These are phyloP conservation scores for Trachythela sp. DNA, from an alignment of 64 coral and sea anemone species.

Conservation along the genomic window DNA sequence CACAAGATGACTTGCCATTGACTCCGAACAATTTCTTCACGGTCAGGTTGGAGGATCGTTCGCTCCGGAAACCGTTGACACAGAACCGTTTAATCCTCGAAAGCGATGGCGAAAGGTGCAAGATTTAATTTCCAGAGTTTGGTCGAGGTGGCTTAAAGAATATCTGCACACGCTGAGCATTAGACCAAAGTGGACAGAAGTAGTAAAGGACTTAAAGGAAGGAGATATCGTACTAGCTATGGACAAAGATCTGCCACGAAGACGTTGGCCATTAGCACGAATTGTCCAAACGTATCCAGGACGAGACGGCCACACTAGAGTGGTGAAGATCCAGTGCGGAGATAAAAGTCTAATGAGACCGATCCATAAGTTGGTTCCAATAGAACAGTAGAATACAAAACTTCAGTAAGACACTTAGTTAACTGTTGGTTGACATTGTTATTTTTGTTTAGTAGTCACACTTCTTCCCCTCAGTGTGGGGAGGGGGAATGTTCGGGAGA, in stretches of 20 bases:
- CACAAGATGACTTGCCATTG: neutral
- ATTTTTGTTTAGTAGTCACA: neutral
- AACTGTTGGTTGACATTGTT: neutral
- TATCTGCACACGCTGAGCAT: neutral
- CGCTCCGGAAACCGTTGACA: neutral
- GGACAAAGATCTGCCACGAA: neutral
- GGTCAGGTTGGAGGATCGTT: neutral
- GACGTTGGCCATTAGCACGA: neutral
- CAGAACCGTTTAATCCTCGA: neutral
- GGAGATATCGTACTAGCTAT: neutral
- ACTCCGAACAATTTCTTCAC: neutral
- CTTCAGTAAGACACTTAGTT: neutral
- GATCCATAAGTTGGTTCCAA: conserved; percentile 44
- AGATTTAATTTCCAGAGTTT: neutral
- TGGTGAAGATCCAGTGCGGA: conserved; percentile 35
- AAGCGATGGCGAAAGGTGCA: neutral
- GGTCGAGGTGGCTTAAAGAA: neutral
- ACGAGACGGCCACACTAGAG: neutral
- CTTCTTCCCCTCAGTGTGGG: neutral
- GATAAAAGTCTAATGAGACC: conserved; percentile 34
- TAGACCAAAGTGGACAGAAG: neutral
- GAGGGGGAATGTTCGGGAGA: too few relatives aligned
- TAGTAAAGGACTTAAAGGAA: conserved; percentile 29
- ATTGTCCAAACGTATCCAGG: neutral
- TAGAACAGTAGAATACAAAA: neutral